Percentiles rank a stretch among this genome's conserved stretches.
Evolutionary conservation across 2,797 vertebrate genomes (phyloP).

Genomic region (Selene dorsalis): DNA sequence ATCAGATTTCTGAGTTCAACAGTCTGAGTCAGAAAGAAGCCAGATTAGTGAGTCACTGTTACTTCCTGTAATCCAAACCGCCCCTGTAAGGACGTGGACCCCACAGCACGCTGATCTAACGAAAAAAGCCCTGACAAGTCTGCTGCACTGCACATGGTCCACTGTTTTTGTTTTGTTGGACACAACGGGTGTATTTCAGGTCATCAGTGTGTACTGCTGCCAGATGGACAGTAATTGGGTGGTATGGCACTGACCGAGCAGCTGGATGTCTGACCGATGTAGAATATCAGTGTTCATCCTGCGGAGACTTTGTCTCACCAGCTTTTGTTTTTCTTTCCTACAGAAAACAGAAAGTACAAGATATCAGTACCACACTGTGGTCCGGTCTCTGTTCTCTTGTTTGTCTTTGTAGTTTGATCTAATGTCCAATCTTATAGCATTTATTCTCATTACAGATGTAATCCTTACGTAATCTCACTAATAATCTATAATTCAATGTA

Average conservation of each 20-base stretch:
- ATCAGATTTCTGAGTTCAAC: slow-evolving; percentile 76
- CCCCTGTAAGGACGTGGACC: slow-evolving; percentile 54
- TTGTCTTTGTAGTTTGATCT: not conserved
- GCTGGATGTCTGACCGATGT: slow-evolving; percentile 50
- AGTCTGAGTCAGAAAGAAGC: slow-evolving; percentile 74
- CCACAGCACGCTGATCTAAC: slow-evolving; percentile 65
- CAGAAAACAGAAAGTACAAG: slow-evolving; percentile 1
- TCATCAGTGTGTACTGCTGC: slow-evolving; percentile 32
- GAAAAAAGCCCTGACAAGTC: slow-evolving; percentile 13
- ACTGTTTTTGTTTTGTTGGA: slow-evolving; percentile 51
- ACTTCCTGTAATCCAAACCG: slow-evolving; percentile 80
- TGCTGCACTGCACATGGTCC: slow-evolving; percentile 37
- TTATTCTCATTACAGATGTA: not conserved
- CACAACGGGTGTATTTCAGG: slow-evolving; percentile 46
- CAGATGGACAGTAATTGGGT: slow-evolving; percentile 60
- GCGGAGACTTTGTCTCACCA: slow-evolving; percentile 23
- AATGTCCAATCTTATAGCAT: not conserved
- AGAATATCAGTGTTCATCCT: slow-evolving; percentile 19
- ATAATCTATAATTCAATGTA: too few species aligned
- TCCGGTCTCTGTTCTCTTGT: not conserved
- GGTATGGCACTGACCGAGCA: slow-evolving; percentile 39
- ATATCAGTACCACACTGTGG: not conserved
- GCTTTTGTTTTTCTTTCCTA: slow-evolving; percentile 1
- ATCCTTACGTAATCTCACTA: too few species aligned
- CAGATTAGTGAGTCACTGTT: slow-evolving; percentile 74